phyloP scores from a whole-genome alignment of 2,888 invertebrate species.

The Metalampra italica region DNA sequence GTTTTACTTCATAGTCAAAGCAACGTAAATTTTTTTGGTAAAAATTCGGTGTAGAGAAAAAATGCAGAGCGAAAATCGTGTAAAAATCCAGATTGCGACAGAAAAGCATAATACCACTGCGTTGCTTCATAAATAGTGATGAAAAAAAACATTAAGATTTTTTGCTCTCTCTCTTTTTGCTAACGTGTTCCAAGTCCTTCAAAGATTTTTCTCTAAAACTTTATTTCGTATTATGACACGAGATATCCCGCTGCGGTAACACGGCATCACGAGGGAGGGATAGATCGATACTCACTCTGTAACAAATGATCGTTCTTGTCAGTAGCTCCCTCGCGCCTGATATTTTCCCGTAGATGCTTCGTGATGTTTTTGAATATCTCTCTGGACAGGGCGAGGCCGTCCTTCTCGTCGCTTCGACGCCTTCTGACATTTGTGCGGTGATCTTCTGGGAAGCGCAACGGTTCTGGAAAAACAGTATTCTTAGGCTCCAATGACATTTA shows the following conservation, averaged over 20 bases:
- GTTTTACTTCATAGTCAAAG: too few relatives aligned
- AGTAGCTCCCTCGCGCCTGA: slow-evolving; percentile 66
- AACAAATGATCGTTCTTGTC: slow-evolving; percentile 55
- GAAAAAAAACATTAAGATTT: too few relatives aligned
- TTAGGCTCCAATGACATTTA: slow-evolving; percentile 13
- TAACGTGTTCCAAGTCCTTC: neutral
- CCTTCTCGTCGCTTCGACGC: slow-evolving; percentile 63
- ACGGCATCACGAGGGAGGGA: neutral
- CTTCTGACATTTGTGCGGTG: slow-evolving; percentile 54
- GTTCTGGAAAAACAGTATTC: slow-evolving; percentile 48
- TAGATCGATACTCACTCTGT: slow-evolving; percentile 13
- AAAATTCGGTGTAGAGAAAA: too few relatives aligned
- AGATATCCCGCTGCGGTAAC: neutral
- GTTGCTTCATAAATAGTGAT: neutral
- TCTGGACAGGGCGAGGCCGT: slow-evolving; percentile 69
- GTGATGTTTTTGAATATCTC: slow-evolving; percentile 76
- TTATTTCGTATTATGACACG: neutral
- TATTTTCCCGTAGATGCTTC: slow-evolving; percentile 71
- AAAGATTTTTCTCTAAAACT: neutral
- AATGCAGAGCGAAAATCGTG: too few relatives aligned
- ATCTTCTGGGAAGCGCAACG: slow-evolving; percentile 62
- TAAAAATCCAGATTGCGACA: too few relatives aligned
- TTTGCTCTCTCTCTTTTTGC: neutral
- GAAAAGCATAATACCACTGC: too few relatives aligned
- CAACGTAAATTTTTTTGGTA: too few relatives aligned